A percentile compares a stretch with the other conserved stretches of the same genome.
These are phyloP conservation scores for Sinotaia quadrata DNA, from an alignment of 2,888 invertebrate species.

Conservation along the genomic window DNA sequence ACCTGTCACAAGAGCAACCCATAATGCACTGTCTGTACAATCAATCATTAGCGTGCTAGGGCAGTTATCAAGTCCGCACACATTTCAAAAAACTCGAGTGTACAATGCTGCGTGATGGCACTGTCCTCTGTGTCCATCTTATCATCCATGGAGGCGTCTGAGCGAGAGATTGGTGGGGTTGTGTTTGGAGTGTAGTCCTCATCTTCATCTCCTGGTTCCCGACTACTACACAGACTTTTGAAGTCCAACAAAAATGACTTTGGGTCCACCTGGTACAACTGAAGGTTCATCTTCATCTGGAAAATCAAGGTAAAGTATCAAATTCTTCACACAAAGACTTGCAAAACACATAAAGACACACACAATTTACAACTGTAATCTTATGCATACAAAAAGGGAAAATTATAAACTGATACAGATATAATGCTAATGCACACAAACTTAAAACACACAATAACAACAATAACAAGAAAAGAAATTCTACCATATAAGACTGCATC, in stretches of 20 bases:
- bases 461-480: no score
- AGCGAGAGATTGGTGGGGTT: conserved; percentile 19
- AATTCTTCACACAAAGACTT: no score
- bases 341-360: no score
- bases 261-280: conserved; percentile 98
- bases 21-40: not conserved
- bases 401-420: not conserved
- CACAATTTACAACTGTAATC: not conserved
- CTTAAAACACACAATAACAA: no score
- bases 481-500: no score
- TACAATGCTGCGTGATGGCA: conserved; percentile 81
- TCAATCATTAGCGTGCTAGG: conserved; percentile 81
- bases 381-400: not conserved
- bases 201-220: conserved; percentile 27
- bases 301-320: no score
- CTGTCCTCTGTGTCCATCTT: conserved; percentile 62
- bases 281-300: conserved; percentile 91
- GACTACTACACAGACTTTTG: conserved; percentile 80
- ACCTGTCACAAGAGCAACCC: no score
- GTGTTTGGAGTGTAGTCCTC: not conserved
- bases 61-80: conserved; percentile 98
- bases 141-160: conserved; percentile 50
- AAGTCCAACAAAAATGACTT: conserved; percentile 98
- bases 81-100: conserved; percentile 99
- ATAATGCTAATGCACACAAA: no score